Base-by-base conservation (phyloP, 2,113 vertebrate genomes). In the Erythrocercus mccallii region DNA sequence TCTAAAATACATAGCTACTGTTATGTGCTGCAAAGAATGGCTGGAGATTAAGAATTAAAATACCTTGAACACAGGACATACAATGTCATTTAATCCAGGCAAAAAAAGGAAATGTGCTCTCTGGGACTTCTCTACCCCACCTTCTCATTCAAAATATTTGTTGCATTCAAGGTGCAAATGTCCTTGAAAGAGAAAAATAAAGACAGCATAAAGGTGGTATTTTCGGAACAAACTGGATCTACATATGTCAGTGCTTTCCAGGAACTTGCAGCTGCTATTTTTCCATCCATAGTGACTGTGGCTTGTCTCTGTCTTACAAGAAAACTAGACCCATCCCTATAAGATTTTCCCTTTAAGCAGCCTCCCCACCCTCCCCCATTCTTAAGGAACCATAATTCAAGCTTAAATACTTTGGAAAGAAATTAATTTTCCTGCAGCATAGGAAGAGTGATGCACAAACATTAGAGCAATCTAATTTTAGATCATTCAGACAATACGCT, bases 381-480 rank as follows among this genome's bases (percentile, higher is more conserved):
- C 35, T 89, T 77, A 82, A 62, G 42, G 50, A 92, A 65, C 62
- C 42, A 27, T 95, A 95, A 92, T 65, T 95, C 91, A 91, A 54
- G 66, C 74, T 73, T 88, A 95, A 94, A 91, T 54, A 85, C 84
- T 92, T 95, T 38, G 53, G 88, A 94, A 81, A 96, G 70, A 74
- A 86, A 95, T 88, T 84, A 19, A 45, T 96, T 91, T 92, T 94
- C 78, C 89, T 81, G 57, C 83, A 92, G 81, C 33, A 76, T 82
- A 94, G 84, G 83, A 94, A 87, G 84, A 94, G 56, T 30, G 51
- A 94, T 92, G 84, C 79, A 48, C 84, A 92, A 94, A 95, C 91
- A 72, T 84, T 81, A 79, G 50, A 61, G 58, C 94, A 87, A 94
- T 87, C 89, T 96, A 94, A 94, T 97, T 96, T 96, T 96, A 92